Base-by-base conservation (phyloP, 2,113 vertebrate species). In the Rutilus rutilus region DNA sequence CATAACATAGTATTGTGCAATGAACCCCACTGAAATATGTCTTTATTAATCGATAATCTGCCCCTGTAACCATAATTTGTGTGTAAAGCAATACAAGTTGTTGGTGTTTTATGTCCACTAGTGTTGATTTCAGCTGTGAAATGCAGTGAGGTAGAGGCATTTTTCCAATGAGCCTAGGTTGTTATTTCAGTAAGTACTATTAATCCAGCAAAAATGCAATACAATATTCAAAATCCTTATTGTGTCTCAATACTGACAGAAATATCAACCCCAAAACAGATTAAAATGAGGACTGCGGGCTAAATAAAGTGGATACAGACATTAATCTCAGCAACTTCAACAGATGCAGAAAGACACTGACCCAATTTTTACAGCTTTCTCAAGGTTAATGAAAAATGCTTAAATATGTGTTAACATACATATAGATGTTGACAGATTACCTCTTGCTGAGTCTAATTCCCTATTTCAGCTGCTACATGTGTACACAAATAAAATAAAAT, bases 401-500 rank as follows among this genome's bases (percentile, higher is more conserved):
- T 54, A 65, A 52, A 39, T 33, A 78, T 78, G 71, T 76, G 83
- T 52, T 36, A 69, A 36, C 27, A 82, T 52, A 45, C 30, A 67
- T 69, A 54, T 36, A 81, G 42, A 73, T 84, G 36, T 71, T 87
- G 75, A 59, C 54, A 62, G 33, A 47, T 85, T 59, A 27, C 67
- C 78, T 86, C 69, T 12, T n/a, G 33, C 23, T 47, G 4, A 39
- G 23, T 42, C 74, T 73, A 62, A 60, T 75, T n/a, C 84, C 65
- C 65, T 62, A 14, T 50, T 78, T 83, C 42, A 42, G 45, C 30
- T 33, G 21, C 50, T 71, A 47, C 50, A 85, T 76, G 75, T 90
- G 85, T 81, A 69, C 77, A 60, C 67, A 90, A 89, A 89, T 74
- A 79, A 86, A 86, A 78, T 81, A 21, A 47, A 71, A 59, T 78